These are phyloP conservation scores for Plebejus melissa DNA, from an alignment of 2,888 invertebrate genomes.

Conservation along the genomic window DNA sequence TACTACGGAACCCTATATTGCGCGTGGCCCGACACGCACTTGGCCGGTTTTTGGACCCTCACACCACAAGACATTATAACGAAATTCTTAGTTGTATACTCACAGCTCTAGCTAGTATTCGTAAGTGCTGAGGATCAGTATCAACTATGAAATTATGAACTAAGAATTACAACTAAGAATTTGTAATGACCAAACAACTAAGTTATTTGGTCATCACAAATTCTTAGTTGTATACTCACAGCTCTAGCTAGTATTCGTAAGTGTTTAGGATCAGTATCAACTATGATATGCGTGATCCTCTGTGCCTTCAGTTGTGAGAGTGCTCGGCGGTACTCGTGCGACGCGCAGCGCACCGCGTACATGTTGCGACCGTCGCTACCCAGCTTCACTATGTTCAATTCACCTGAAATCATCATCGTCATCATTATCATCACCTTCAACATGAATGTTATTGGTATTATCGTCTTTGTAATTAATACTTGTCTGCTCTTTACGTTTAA, in stretches of 20 bases:
- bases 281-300: constrained; percentile 91
- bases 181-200: too few species aligned
- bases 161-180: too few species aligned
- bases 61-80: too few species aligned
- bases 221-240: constrained; percentile 76
- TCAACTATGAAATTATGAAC: constrained; percentile 61
- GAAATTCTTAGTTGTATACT: constrained; percentile 51
- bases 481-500: neutral
- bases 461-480: neutral
- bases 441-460: neutral
- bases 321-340: constrained; percentile 84
- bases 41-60: too few species aligned
- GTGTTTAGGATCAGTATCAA: constrained; percentile 90
- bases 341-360: constrained; percentile 82
- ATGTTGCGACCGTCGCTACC: constrained; percentile 80
- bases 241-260: constrained; percentile 91
- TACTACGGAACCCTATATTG: too few species aligned
- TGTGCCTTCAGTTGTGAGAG: constrained; percentile 91
- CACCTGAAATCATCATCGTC: constrained; percentile 69
- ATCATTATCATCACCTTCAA: neutral
- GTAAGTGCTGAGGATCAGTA: constrained; percentile 89
- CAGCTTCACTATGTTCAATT: constrained; percentile 91
- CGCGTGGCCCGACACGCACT: too few species aligned
- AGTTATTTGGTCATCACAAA: too few species aligned
- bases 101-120: constrained; percentile 92